These are phyloP conservation scores for Tenodera sinensis DNA, from an alignment of 2,888 invertebrate species.

Conservation along the genomic window DNA sequence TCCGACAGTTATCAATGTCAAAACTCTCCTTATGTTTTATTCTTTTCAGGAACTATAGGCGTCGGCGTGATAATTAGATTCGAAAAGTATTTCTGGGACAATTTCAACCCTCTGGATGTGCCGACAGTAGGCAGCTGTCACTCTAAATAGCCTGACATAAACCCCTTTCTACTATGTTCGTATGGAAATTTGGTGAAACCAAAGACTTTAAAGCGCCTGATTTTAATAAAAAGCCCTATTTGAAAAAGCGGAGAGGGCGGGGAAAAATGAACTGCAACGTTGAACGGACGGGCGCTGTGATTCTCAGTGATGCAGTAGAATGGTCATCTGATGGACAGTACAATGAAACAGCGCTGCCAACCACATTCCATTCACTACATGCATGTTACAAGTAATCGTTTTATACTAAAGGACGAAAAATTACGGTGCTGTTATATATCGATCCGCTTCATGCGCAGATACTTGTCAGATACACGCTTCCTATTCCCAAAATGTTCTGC, in stretches of 20 bases:
- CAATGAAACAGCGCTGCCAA: neutral
- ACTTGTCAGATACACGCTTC: neutral
- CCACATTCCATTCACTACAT: neutral
- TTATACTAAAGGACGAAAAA: neutral
- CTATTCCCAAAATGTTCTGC: neutral
- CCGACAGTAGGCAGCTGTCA: neutral
- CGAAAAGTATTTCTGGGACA: neutral
- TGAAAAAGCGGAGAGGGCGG: neutral
- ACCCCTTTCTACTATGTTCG: neutral
- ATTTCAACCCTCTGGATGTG: neutral
- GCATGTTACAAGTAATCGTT: neutral
- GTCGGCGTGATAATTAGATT: neutral
- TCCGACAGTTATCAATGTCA: too few species aligned
- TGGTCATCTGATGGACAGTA: neutral
- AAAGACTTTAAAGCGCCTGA: neutral
- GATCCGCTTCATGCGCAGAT: too few species aligned
- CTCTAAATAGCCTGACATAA: neutral
- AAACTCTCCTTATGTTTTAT: too few species aligned
- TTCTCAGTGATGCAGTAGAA: neutral
- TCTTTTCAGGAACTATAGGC: too few species aligned
- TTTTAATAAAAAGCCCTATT: neutral
- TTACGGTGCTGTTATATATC: neutral
- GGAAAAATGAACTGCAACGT: neutral
- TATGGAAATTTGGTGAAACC: neutral
- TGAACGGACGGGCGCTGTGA: neutral